Evolutionary conservation across 2,888 invertebrate genomes (phyloP).

Genomic region (Caenorhabditis sp.): DNA sequence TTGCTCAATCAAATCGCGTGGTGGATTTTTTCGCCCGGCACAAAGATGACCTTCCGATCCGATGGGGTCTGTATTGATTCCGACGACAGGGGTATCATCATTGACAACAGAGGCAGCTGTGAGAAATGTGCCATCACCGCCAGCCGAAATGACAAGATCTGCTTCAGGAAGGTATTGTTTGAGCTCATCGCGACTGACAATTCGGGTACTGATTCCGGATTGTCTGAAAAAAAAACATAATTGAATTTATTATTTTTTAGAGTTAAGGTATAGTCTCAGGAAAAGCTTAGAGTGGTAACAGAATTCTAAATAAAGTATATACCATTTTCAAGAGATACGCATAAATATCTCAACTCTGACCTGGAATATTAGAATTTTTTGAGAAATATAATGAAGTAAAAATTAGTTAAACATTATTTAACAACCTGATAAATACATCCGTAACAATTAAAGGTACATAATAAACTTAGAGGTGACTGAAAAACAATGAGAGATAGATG

Average conservation of each 20-base stretch:
- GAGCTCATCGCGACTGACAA: conserved; percentile 50
- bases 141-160: conserved; percentile 66
- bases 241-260: background rate
- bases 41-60: conserved; percentile 70
- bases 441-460: no score
- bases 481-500: no score
- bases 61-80: conserved; percentile 68
- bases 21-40: conserved; percentile 63
- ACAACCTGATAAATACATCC: no score
- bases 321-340: no score
- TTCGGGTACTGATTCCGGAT: conserved; percentile 48
- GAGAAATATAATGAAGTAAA: no score
- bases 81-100: conserved; percentile 66
- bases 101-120: conserved; percentile 62
- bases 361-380: background rate
- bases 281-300: no score
- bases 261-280: background rate
- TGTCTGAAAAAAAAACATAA: conserved; percentile 43
- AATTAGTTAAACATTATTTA: no score
- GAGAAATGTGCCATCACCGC: conserved; percentile 70
- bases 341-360: no score
- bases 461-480: no score
- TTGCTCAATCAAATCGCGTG: conserved; percentile 72
- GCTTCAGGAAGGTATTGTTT: conserved; percentile 46
- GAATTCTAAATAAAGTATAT: no score